A percentile compares a stretch with the other conserved stretches of the same genome.
phyloP scores from a whole-genome alignment of 2,888 invertebrate species.

The Eurytoma californica region DNA sequence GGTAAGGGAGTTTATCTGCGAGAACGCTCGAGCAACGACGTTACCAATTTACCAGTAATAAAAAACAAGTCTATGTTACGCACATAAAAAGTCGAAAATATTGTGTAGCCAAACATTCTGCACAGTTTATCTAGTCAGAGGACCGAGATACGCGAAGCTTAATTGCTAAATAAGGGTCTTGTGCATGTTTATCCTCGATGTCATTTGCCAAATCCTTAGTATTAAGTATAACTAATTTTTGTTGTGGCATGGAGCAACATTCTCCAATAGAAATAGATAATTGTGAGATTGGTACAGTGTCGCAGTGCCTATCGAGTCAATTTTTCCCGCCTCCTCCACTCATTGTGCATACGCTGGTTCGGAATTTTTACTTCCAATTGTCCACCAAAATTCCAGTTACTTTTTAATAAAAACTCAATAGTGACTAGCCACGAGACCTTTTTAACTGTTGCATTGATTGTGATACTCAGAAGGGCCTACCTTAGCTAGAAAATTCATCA shows the following conservation, averaged over 20 bases:
- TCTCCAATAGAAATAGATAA: too few species aligned
- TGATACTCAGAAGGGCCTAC: constrained; percentile 41
- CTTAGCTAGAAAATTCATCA: constrained; percentile 11
- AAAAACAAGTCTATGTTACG: constrained; percentile 14
- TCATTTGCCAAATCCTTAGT: constrained; percentile 36
- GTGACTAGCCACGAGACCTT: too few species aligned
- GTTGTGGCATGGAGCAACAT: too few species aligned
- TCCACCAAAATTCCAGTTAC: too few species aligned
- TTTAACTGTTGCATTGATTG: constrained; percentile 33
- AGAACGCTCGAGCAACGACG: not conserved
- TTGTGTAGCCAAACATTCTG: constrained; percentile 23
- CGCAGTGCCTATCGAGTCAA: too few species aligned
- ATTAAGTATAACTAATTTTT: too few species aligned
- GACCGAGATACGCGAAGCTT: constrained; percentile 44
- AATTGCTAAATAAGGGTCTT: not conserved
- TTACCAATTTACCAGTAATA: not conserved
- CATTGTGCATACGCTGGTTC: too few species aligned
- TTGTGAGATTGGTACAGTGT: too few species aligned
- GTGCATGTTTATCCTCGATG: not conserved
- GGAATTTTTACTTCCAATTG: too few species aligned
- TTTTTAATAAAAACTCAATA: too few species aligned
- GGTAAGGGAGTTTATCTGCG: constrained; percentile 8
- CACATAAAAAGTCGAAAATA: constrained; percentile 6
- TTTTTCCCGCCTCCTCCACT: too few species aligned
- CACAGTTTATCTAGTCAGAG: constrained; percentile 61